Base-by-base conservation (phyloP, 2,797 vertebrate genomes). In the Erpetoichthys calabaricus region DNA sequence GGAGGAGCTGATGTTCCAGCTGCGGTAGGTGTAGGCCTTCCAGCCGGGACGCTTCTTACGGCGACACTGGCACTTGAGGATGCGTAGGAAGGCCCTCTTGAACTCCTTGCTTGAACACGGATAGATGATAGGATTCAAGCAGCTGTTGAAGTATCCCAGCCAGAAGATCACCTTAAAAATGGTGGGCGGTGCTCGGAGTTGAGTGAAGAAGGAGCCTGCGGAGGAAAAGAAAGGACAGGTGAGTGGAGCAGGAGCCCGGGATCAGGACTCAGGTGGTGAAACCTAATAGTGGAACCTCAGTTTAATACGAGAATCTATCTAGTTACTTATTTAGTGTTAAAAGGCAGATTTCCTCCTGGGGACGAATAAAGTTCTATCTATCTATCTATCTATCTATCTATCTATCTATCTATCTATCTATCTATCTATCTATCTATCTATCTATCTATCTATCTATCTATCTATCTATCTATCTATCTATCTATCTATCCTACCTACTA, bases 111-210 rank as follows among this genome's bases (percentile, higher is more conserved):
- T 98, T 76, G 92, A 94, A 79, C 91, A 97, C 51, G 94, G 94
- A 74, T 98, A 98, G 78, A 98, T 97, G 79, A 98, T 91, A 65
- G 94, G 94, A 73, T 98, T 98, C 72, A 98, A 76, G 76, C 94
- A 98, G 80, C 94, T 97, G 84, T 98, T 98, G 79, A 96, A 98
- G 76, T 98, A 98, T 60, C 94, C 94, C 55, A 98, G 82, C 94
- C 94, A 98, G 83, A 98, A 98, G 71, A 96, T 91, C 56, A 98
- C 91, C 70, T 91, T 94, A 80, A 94, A 94, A 72, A 97, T 80
- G 1, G 79, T 68, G 41, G 92, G 88, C 3, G 94, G 89, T 4
- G 89, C 84, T 46, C 90, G 89, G 76, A 97, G 75, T 65, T 83
- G 72, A 2, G 79, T 80, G 73, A 95, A 96, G 67, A 97, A 83